These are phyloP conservation scores for Cryptotis parvus DNA, from an alignment of 2,113 vertebrate genomes.

Conservation along the genomic window DNA sequence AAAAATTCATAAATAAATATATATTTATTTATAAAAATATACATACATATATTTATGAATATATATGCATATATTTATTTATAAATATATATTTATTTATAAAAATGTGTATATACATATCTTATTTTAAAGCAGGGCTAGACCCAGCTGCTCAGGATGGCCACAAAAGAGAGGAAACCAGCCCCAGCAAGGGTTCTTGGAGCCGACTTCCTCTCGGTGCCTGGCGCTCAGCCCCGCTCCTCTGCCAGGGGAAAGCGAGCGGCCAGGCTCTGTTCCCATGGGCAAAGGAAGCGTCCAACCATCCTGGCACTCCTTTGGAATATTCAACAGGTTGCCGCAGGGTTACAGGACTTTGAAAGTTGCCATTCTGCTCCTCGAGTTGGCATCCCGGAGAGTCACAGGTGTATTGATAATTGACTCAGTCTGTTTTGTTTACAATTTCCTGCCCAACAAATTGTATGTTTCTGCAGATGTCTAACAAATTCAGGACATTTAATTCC, in stretches of 20 bases:
- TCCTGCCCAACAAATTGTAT: constrained; percentile 78
- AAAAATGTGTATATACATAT: too few relatives aligned
- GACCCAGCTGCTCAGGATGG: not conserved
- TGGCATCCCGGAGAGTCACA: constrained; percentile 76
- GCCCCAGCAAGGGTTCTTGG: not conserved
- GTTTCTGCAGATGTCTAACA: constrained; percentile 80
- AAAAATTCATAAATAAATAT: too few relatives aligned
- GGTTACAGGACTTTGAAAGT: constrained; percentile 67
- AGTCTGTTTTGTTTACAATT: constrained; percentile 84
- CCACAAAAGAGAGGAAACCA: too few relatives aligned
- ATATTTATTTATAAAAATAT: too few relatives aligned
- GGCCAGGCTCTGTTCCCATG: constrained; percentile 53
- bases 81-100: too few relatives aligned
- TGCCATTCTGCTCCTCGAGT: constrained; percentile 58
- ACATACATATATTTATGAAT: too few relatives aligned
- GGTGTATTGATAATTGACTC: constrained; percentile 83
- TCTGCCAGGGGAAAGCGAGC: constrained; percentile 2
- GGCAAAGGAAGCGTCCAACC: constrained; percentile 39
- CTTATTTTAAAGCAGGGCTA: too few relatives aligned
- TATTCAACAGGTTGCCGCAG: constrained; percentile 72
- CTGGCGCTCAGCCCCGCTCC: not conserved
- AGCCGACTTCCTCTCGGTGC: not conserved
- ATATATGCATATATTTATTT: too few relatives aligned
- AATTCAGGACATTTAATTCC: constrained; percentile 78
- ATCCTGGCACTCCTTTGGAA: constrained; percentile 44